Conservation (phyloP, 2,888 invertebrate genomes). For the Temnothorax unifasciatus region DNA sequence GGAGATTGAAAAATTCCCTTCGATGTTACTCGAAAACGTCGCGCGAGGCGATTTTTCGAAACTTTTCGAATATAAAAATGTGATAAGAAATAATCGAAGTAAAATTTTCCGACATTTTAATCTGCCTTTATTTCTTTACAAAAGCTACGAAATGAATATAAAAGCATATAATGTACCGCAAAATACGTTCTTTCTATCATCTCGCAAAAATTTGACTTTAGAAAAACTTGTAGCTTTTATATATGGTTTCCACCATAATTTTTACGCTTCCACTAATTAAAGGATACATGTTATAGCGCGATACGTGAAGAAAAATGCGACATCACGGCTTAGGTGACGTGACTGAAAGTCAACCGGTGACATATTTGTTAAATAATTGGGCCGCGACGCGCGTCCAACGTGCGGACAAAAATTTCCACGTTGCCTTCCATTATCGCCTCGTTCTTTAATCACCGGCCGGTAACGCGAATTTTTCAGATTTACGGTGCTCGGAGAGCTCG, state of each 20-base stretch:
- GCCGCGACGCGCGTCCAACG: conserved; percentile 11
- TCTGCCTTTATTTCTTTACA: not conserved
- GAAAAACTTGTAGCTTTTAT: not conserved
- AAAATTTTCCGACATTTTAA: conserved; percentile 21
- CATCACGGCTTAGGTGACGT: conserved; percentile 36
- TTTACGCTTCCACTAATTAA: conserved; percentile 40
- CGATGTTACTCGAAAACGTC: conserved; percentile 51
- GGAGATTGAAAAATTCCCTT: conserved; percentile 56
- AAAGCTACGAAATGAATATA: not conserved
- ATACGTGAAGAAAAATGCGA: conserved; percentile 42
- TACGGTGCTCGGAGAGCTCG: conserved; percentile 56
- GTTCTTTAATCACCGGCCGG: conserved; percentile 70
- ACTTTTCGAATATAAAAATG: conserved; percentile 36
- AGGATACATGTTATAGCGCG: not conserved
- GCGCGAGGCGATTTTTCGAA: conserved; percentile 37
- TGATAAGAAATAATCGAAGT: conserved; percentile 8
- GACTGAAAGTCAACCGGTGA: conserved; percentile 41
- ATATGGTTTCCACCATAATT: not conserved
- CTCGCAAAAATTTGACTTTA: conserved; percentile 12
- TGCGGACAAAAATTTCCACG: conserved; percentile 56
- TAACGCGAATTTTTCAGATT: conserved; percentile 70
- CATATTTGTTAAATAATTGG: conserved; percentile 61
- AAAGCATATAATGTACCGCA: not conserved
- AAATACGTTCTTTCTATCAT: not conserved
- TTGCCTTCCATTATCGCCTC: conserved; percentile 64